These are phyloP conservation scores for Cyprinodon tularosa DNA, from an alignment of 2,113 vertebrate genomes.

Conservation along the genomic window DNA sequence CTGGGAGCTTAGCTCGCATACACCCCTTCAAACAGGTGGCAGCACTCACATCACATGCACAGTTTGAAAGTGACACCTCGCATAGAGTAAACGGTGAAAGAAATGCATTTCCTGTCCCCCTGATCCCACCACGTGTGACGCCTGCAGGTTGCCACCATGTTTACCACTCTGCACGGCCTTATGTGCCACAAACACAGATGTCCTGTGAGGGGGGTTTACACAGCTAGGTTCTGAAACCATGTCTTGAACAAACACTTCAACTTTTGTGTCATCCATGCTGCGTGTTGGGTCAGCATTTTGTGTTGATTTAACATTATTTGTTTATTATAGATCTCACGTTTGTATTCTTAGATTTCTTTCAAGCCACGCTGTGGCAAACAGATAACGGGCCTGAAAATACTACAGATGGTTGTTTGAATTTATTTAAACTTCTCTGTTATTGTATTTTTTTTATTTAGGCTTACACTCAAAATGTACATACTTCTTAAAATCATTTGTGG, in stretches of 20 bases:
- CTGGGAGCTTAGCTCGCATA: background rate
- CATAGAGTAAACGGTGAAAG: background rate
- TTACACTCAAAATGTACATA: no score
- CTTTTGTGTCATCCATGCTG: no score
- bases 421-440: no score
- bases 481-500: no score
- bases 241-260: background rate
- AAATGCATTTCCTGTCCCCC: background rate
- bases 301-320: background rate
- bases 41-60: constrained; percentile 3
- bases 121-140: background rate
- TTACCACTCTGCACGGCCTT: background rate
- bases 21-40: constrained; percentile 28
- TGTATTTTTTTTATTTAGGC: no score
- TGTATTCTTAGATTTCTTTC: background rate
- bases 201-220: constrained; percentile 43
- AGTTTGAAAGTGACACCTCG: background rate
- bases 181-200: constrained; percentile 32
- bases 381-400: no score
- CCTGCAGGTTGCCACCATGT: background rate
- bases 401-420: no score
- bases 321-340: background rate
- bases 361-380: background rate
- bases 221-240: constrained; percentile 1
- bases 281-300: background rate